phyloP scores from a whole-genome alignment of 2,113 vertebrate genomes.

The Pipra filicauda region DNA sequence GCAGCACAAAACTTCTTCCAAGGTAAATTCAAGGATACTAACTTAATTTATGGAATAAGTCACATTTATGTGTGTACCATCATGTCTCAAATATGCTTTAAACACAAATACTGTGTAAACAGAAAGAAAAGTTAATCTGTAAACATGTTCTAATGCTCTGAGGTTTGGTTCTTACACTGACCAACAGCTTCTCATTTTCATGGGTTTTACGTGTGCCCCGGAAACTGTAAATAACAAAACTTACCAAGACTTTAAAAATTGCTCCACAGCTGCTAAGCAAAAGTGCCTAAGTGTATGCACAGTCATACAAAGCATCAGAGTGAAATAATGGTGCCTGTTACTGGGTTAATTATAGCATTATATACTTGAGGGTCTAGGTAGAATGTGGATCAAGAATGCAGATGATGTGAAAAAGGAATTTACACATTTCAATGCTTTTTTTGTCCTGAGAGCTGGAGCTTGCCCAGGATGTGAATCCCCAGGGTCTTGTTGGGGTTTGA shows the following conservation, averaged over 20 bases:
- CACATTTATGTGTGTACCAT: neutral
- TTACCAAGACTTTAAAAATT: neutral
- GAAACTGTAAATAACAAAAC: neutral
- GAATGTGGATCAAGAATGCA: neutral
- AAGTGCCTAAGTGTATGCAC: neutral
- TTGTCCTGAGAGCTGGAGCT: slow-evolving; percentile 63
- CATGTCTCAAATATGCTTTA: neutral
- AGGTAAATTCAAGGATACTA: neutral
- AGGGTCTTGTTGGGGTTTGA: neutral
- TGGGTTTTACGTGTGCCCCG: rapidly evolving
- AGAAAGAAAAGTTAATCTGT: neutral
- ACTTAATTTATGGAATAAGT: neutral
- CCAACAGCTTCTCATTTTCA: neutral
- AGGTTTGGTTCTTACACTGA: neutral
- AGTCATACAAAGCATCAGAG: neutral
- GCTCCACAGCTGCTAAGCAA: neutral
- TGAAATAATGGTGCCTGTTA: neutral
- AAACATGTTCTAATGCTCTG: neutral
- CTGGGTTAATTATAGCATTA: neutral
- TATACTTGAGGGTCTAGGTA: neutral
- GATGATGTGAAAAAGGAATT: slow-evolving; percentile 56
- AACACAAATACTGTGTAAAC: neutral
- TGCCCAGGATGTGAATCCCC: slow-evolving; percentile 47
- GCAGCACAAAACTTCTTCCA: neutral
- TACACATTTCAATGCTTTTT: slow-evolving; percentile 64